These are phyloP conservation scores for Parazoanthus darwini DNA, from an alignment of 92 coral and sea anemone genomes.

Conservation along the genomic window DNA sequence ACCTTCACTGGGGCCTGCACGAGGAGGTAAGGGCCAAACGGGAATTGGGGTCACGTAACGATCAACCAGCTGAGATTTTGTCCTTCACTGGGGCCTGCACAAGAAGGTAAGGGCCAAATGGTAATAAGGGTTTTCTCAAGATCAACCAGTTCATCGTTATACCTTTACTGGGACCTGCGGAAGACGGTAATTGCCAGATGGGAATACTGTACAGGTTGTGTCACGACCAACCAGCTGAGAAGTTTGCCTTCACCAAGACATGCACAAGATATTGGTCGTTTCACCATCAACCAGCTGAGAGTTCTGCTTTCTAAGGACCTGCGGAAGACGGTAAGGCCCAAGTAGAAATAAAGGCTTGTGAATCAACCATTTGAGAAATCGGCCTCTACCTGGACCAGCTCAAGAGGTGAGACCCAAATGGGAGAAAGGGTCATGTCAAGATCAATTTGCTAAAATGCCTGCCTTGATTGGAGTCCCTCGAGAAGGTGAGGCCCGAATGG, in stretches of 20 bases:
- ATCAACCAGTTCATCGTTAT: too few species aligned
- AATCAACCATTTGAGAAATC: too few species aligned
- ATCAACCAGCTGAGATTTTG: constrained; percentile 33
- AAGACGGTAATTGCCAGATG: too few species aligned
- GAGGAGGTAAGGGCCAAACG: constrained; percentile 27
- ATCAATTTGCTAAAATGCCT: too few species aligned
- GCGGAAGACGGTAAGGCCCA: not conserved
- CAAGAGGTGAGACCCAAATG: too few species aligned
- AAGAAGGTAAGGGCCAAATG: not conserved
- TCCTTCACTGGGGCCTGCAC: not conserved
- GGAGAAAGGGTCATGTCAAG: too few species aligned
- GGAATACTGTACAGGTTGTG: not conserved
- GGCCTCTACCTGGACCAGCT: too few species aligned
- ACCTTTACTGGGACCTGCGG: too few species aligned
- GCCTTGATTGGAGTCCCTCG: too few species aligned
- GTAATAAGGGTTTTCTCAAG: too few species aligned
- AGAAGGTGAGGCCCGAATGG: too few species aligned
- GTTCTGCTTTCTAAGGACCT: not conserved
- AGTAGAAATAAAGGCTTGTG: too few species aligned
- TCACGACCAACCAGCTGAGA: constrained; percentile 25
- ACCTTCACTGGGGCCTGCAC: constrained; percentile 58
- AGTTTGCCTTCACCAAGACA: constrained; percentile 56
- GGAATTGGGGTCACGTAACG: constrained; percentile 2
- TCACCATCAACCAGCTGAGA: constrained; percentile 37
- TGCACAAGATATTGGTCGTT: constrained; percentile 35